Evolutionary conservation across 2,888 invertebrate species (phyloP), one percentile per base, ranked within the genome.

Genomic region (Craniophora ligustri): DNA sequence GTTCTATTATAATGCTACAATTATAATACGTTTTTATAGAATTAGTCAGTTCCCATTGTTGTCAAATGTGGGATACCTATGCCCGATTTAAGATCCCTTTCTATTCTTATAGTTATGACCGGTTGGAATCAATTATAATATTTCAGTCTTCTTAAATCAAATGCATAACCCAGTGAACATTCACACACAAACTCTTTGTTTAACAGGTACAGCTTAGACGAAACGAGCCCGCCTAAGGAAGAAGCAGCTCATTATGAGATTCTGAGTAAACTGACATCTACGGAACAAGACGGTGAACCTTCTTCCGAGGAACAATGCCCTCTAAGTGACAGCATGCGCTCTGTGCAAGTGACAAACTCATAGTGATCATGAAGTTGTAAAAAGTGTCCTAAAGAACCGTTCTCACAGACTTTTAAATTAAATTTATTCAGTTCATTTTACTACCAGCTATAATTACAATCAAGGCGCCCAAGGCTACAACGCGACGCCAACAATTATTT

Each of bases 201-300:
- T 7, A 18, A 14, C 84, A 95, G 95, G 64, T 96, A 95, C 79
- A 89, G 82, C 15, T 70, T 94, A 55, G 96, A 96, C 77, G 95
- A 95, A 63, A 95, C 95, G 0, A 95, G 94, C 55, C 95, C 95
- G 0, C 81, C 92, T 0, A 92, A 93, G 65, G 93, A 93, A 28
- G 92, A 93, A 41, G 91, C 91, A 0, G 88, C 88, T 0, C 94
- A 93, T 57, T 95, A 95, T 77, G 93, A 95, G 79, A 95, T 95
- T 46, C 85, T 95, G 19, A 95, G 95, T 78, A 94, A 94, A 68
- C 57, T 78, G 2, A 88, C 84, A 0, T 63, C 63, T 15, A 64
- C 49, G 11, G 35, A 35, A 14, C 19, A 39, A 36, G 51, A 36
- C 2, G 38, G 42, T 7, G 32, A 41, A 1, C 7, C 46, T 0